Percentiles rank a stretch among this genome's conserved stretches.
These are phyloP conservation scores for Typhlichthys eigenmanni DNA, from an alignment of 2,797 vertebrate species.

Conservation along the genomic window DNA sequence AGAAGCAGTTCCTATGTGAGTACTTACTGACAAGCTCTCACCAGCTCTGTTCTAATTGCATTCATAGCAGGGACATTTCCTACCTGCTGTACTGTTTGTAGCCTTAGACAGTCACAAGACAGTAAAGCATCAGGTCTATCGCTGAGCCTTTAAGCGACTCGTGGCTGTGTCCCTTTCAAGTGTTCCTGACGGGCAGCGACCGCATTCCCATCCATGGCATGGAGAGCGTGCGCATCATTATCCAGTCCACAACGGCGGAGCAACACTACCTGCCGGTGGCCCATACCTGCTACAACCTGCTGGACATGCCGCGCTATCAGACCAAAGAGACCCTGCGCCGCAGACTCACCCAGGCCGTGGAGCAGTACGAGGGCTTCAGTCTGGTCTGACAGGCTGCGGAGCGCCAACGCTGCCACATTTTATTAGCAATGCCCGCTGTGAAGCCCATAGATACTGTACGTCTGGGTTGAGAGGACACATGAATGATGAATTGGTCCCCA, in stretches of 20 bases:
- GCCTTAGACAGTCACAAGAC: not conserved
- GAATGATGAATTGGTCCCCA: constrained; percentile 13
- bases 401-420: constrained; percentile 54
- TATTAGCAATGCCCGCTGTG: constrained; percentile 53
- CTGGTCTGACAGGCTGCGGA: constrained; percentile 77
- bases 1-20: constrained; percentile 97
- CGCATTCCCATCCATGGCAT: constrained; percentile 97
- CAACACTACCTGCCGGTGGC: constrained; percentile 94
- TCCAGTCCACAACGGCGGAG: constrained; percentile 88
- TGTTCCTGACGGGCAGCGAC: constrained; percentile 96
- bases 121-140: too few species aligned
- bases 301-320: constrained; percentile 96
- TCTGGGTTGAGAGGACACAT: not conserved
- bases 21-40: constrained; percentile 16
- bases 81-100: constrained; percentile 8
- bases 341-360: constrained; percentile 89
- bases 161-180: constrained; percentile 59
- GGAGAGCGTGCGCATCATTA: constrained; percentile 91
- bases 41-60: constrained; percentile 19
- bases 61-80: not conserved
- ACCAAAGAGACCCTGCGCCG: constrained; percentile 87
- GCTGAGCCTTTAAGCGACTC: not conserved
- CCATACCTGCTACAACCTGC: constrained; percentile 97
- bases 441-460: too few species aligned
- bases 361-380: constrained; percentile 97